phyloP scores from a whole-genome alignment of 2,888 invertebrate genomes.

The Dendrolimus pini region DNA sequence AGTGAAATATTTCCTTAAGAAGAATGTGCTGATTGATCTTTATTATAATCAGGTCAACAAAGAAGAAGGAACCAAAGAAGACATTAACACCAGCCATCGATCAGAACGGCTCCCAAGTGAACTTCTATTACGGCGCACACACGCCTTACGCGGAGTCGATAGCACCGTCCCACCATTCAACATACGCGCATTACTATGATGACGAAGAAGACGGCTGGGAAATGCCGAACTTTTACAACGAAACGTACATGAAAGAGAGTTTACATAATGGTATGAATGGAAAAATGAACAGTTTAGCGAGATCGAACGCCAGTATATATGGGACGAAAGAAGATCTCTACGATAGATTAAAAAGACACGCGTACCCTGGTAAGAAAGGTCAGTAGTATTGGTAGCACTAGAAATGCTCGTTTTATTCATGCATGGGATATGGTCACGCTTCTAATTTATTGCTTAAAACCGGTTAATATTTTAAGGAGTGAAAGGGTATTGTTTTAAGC shows the following conservation, averaged over 20 bases:
- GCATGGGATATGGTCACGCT: background rate
- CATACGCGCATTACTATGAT: constrained; percentile 96
- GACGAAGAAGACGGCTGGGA: constrained; percentile 98
- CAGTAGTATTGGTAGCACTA: constrained; percentile 66
- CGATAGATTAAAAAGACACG: constrained; percentile 95
- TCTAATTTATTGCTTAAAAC: constrained; percentile 7
- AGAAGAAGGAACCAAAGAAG: constrained; percentile 94
- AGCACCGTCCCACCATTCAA: constrained; percentile 96
- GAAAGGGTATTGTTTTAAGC: too few species aligned
- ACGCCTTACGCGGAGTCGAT: constrained; percentile 97
- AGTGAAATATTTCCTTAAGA: too few species aligned
- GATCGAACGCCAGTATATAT: constrained; percentile 95
- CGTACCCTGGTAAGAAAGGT: constrained; percentile 97
- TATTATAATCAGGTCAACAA: constrained; percentile 79
- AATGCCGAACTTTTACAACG: constrained; percentile 98
- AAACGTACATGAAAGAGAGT: constrained; percentile 96
- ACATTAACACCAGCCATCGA: constrained; percentile 91
- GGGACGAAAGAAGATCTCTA: constrained; percentile 97
- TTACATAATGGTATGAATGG: constrained; percentile 90
- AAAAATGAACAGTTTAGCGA: constrained; percentile 94
- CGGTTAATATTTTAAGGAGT: too few species aligned
- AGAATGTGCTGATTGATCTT: too few species aligned
- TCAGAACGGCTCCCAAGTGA: constrained; percentile 95
- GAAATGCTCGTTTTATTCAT: constrained; percentile 9
- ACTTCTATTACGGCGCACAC: constrained; percentile 96